Conservation (phyloP, 2,113 vertebrate genomes). For the Petrocephalus zakoni region DNA sequence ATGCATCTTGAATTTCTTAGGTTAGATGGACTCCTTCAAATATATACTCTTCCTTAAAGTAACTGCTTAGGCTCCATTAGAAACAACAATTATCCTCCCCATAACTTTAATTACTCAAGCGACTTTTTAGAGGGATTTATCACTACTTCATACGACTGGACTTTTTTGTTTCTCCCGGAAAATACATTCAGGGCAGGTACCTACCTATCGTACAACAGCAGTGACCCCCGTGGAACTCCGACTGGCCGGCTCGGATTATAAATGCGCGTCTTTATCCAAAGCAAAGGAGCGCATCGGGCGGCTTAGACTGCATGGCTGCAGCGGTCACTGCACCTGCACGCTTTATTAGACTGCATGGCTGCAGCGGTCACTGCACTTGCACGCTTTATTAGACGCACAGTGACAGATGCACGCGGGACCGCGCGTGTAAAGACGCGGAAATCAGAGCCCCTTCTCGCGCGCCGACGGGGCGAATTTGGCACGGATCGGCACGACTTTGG, state of each 20-base stretch:
- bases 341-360: background rate
- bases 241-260: background rate
- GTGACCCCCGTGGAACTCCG: background rate
- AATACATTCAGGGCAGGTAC: background rate
- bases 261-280: background rate
- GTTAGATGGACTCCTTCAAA: background rate
- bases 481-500: background rate
- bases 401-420: background rate
- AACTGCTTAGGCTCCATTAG: background rate
- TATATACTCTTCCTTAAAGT: background rate
- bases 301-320: background rate
- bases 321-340: background rate
- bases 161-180: background rate
- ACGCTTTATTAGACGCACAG: background rate
- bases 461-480: background rate
- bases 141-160: background rate
- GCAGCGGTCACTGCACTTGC: background rate
- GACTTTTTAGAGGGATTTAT: background rate
- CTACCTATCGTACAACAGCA: slow-evolving; percentile 5
- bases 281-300: background rate
- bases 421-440: background rate
- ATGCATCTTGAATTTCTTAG: background rate
- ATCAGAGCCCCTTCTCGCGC: background rate
- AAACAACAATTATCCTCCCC: background rate
- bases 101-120: background rate